Conservation (phyloP, 2,113 vertebrate species). For the Microcebus griseorufus region DNA sequence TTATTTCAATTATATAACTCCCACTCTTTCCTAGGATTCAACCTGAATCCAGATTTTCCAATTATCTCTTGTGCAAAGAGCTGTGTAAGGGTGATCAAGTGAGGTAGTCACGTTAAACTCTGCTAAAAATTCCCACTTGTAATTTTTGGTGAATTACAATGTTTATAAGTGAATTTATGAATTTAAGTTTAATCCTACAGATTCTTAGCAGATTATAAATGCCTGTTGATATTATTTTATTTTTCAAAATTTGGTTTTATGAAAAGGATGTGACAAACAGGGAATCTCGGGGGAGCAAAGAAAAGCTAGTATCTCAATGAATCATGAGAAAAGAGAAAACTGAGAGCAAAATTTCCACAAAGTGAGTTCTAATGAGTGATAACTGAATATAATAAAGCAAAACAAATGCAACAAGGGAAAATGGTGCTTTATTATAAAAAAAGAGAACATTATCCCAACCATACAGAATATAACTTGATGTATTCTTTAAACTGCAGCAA, state of each 20-base stretch:
- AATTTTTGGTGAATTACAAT: slow-evolving; percentile 58
- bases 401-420: background rate
- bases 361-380: background rate
- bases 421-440: background rate
- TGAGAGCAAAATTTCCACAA: background rate
- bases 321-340: background rate
- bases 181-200: background rate
- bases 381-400: background rate
- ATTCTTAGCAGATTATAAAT: background rate
- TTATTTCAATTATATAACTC: background rate
- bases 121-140: slow-evolving; percentile 51
- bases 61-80: slow-evolving; percentile 3
- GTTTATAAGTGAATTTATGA: background rate
- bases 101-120: background rate
- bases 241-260: slow-evolving; percentile 13
- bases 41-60: background rate
- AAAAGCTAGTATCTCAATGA: background rate
- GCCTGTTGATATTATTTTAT: background rate
- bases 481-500: background rate
- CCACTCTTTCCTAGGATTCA: background rate
- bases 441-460: background rate
- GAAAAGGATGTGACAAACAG: background rate
- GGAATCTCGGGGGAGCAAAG: background rate
- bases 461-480: background rate
- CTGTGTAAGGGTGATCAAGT: background rate